Conservation (phyloP, 2,888 invertebrate species). For the Agapetus fuscipes region DNA sequence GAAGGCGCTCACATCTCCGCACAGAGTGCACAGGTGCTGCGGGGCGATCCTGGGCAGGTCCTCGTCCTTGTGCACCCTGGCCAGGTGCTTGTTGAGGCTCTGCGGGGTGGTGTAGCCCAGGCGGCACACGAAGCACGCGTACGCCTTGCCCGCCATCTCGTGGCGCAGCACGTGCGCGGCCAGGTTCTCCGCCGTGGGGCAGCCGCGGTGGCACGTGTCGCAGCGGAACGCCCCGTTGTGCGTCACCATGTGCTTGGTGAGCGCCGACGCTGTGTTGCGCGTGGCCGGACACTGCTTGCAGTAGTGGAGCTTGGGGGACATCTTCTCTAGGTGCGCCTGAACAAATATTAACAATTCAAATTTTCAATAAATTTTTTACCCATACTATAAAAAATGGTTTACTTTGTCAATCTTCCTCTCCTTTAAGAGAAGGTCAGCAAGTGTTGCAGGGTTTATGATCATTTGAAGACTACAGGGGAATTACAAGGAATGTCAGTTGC, state of each 20-base stretch:
- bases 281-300: conserved; percentile 16
- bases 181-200: conserved; percentile 12
- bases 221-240: conserved; percentile 19
- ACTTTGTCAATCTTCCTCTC: too few relatives aligned
- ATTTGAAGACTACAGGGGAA: too few relatives aligned
- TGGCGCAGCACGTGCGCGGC: conserved; percentile 17
- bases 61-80: conserved; percentile 16
- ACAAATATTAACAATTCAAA: neutral
- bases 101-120: conserved; percentile 17
- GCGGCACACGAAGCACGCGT: conserved; percentile 20
- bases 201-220: conserved; percentile 17
- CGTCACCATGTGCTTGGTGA: conserved; percentile 12
- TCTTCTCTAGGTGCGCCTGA: neutral
- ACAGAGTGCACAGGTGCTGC: conserved; percentile 19
- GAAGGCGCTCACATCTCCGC: conserved; percentile 14
- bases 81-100: conserved; percentile 16
- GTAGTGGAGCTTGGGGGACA: too few relatives aligned
- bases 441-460: too few relatives aligned
- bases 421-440: too few relatives aligned
- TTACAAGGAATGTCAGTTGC: too few relatives aligned
- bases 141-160: conserved; percentile 19
- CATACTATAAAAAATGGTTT: too few relatives aligned
- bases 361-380: too few relatives aligned
- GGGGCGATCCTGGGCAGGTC: conserved; percentile 18
- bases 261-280: conserved; percentile 9